A percentile compares a stretch with the other conserved stretches of the same genome.
phyloP scores from a whole-genome alignment of 2,888 invertebrate species.

The Venusia cambrica region DNA sequence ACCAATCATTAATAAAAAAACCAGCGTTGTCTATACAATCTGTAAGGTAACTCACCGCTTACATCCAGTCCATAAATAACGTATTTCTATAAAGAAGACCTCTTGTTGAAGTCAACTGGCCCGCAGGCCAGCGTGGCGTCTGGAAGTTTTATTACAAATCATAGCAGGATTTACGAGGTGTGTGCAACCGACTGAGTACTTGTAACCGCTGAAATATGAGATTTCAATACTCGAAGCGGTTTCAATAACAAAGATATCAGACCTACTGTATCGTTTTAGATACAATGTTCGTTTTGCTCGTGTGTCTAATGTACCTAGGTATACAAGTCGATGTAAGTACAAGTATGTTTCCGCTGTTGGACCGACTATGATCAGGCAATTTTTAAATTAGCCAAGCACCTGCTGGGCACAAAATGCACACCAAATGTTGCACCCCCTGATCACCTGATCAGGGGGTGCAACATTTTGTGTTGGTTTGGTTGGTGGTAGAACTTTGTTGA shows the following conservation, averaged over 20 bases:
- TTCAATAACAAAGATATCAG: conserved; percentile 20
- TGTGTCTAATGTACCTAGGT: no score
- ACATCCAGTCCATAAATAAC: conserved; percentile 26
- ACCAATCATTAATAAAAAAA: no score
- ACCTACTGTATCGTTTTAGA: conserved; percentile 1
- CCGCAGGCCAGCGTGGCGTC: conserved; percentile 31
- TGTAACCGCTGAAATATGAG: conserved; percentile 43
- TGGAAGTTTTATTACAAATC: conserved; percentile 52
- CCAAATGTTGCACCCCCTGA: no score
- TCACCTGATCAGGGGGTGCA: no score
- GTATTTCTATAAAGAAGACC: conserved; percentile 31
- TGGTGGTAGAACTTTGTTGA: no score
- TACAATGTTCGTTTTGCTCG: conserved; percentile 2
- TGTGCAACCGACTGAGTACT: conserved; percentile 45
- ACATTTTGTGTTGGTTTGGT: no score
- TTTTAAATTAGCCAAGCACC: no score
- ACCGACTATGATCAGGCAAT: no score
- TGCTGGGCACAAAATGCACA: no score
- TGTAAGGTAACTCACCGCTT: conserved; percentile 7
- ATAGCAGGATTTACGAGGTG: conserved; percentile 51
- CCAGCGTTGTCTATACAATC: not conserved
- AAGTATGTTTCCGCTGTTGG: no score
- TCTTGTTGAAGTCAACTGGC: conserved; percentile 29
- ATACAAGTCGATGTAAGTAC: no score
- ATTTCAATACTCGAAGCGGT: conserved; percentile 36